phyloP scores from a whole-genome alignment of 2,888 invertebrate species.

The Drosophila borborema region DNA sequence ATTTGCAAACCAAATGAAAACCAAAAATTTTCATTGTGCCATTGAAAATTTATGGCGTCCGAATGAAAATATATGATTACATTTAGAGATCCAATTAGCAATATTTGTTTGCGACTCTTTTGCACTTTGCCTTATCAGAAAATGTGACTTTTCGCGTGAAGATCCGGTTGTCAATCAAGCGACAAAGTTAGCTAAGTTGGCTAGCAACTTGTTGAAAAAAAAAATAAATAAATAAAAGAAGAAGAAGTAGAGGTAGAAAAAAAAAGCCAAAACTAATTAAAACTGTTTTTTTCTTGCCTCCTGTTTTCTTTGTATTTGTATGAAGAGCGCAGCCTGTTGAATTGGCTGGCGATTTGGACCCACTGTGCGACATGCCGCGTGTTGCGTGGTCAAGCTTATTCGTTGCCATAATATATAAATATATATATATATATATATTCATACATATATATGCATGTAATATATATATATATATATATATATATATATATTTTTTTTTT shows the following conservation, averaged over 20 bases:
- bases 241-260: background rate
- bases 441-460: background rate
- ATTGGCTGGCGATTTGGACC: constrained; percentile 22
- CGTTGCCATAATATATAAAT: background rate
- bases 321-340: constrained; percentile 23
- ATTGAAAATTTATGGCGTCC: background rate
- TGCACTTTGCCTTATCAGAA: background rate
- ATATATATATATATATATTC: background rate
- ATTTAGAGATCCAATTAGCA: constrained; percentile 15
- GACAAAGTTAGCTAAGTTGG: background rate
- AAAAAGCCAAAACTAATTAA: constrained; percentile 13
- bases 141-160: background rate
- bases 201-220: constrained; percentile 16
- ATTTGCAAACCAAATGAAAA: constrained; percentile 10
- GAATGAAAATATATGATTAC: background rate
- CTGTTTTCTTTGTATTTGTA: background rate
- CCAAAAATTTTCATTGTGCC: background rate
- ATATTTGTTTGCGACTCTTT: constrained; percentile 1
- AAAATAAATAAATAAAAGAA: background rate
- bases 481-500: background rate
- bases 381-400: constrained; percentile 49
- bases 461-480: background rate
- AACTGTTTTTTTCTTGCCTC: background rate
- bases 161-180: constrained; percentile 17
- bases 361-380: constrained; percentile 44